Conservation (phyloP, 2,888 invertebrate species). For the Bombylius discolor region DNA sequence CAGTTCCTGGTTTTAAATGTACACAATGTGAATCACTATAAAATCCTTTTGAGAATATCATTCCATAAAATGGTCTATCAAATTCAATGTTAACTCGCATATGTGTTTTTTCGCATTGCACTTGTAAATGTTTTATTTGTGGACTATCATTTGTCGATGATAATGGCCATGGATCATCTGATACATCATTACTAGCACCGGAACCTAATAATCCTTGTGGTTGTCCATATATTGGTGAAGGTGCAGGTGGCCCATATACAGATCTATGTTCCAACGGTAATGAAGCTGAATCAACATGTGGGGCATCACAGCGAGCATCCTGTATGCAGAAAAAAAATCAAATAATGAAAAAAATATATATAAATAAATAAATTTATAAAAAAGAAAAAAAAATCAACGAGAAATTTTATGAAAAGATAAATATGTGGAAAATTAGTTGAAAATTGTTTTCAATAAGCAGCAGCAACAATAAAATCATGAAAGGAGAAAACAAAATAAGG, state of each 20-base stretch:
- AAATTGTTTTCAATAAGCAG: no score
- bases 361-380: no score
- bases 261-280: constrained; percentile 69
- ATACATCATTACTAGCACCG: constrained; percentile 37
- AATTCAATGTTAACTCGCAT: constrained; percentile 93
- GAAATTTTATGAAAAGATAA: no score
- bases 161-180: constrained; percentile 80
- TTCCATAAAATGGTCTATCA: constrained; percentile 87
- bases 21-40: constrained; percentile 86
- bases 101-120: constrained; percentile 90
- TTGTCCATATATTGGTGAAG: constrained; percentile 37
- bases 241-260: constrained; percentile 57
- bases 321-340: constrained; percentile 30
- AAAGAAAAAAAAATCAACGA: no score
- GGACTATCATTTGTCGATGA: constrained; percentile 75
- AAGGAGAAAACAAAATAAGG: no score
- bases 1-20: constrained; percentile 80
- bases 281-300: constrained; percentile 64
- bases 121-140: constrained; percentile 84
- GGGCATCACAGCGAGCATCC: constrained; percentile 66
- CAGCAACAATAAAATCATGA: no score
- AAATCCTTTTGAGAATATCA: constrained; percentile 91
- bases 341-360: background rate
- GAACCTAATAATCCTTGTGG: constrained; percentile 29
- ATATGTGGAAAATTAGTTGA: no score